Evolutionary conservation across 2,113 vertebrate species (phyloP).

Genomic region (Promerops cafer): DNA sequence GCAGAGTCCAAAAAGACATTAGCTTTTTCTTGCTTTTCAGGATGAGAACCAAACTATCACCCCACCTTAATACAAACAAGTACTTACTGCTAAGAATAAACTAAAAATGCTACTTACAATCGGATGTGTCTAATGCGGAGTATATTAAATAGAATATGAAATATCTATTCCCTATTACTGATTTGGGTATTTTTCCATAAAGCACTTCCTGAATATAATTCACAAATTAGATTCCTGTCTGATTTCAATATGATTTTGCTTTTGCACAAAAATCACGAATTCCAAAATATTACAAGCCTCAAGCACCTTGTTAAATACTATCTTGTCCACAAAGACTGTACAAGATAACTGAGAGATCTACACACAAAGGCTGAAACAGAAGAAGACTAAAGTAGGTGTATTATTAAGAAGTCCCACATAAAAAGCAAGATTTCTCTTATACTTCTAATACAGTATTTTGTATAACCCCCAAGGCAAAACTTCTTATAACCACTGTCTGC

Average conservation of each 20-base stretch:
- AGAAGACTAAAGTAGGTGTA: neutral
- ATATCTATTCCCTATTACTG: neutral
- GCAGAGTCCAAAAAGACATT: neutral
- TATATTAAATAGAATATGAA: neutral
- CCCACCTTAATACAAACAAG: neutral
- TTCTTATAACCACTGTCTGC: neutral
- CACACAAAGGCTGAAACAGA: neutral
- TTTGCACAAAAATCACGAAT: neutral
- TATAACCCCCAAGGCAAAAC: neutral
- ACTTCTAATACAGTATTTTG: neutral
- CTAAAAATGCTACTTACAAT: neutral
- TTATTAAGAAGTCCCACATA: neutral
- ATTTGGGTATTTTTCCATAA: neutral
- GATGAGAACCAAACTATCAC: neutral
- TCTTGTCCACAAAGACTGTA: neutral
- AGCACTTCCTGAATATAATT: neutral
- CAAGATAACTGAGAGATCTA: neutral
- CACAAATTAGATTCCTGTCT: neutral
- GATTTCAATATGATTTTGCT: neutral
- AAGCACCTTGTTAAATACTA: neutral
- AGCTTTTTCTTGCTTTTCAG: neutral
- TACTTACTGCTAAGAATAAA: neutral
- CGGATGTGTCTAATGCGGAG: neutral
- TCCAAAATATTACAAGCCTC: neutral
- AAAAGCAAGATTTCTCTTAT: neutral